Conservation (phyloP, 2,797 vertebrate genomes). For the Sardinella longiceps region DNA sequence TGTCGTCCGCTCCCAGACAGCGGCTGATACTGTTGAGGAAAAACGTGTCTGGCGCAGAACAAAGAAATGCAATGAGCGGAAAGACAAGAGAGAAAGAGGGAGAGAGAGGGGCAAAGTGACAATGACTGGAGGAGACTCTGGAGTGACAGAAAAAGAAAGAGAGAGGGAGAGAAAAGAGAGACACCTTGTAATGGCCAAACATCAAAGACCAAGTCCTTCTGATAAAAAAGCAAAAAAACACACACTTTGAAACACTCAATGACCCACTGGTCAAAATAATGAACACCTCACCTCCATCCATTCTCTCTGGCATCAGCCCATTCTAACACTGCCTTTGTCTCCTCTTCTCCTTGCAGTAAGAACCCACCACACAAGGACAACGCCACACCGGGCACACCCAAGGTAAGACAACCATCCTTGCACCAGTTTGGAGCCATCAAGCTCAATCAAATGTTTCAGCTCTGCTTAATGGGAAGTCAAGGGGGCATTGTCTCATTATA, state of each 20-base stretch:
- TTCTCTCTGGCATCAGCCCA: not conserved
- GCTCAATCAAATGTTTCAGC: not conserved
- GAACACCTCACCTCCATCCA: not conserved
- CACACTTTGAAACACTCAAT: not conserved
- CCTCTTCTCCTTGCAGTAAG: slow-evolving; percentile 80
- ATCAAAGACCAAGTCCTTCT: slow-evolving; percentile 3
- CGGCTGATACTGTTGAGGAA: slow-evolving; percentile 2
- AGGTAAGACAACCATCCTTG: slow-evolving; percentile 77
- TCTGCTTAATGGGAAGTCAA: slow-evolving; percentile 47
- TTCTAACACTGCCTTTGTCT: slow-evolving; percentile 8
- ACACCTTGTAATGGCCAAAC: not conserved
- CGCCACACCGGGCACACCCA: slow-evolving; percentile 90
- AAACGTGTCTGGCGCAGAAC: slow-evolving; percentile 18
- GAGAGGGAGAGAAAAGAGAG: not conserved
- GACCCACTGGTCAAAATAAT: not conserved
- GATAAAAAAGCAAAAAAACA: not conserved
- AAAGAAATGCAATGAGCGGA: slow-evolving; percentile 12
- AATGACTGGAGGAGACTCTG: not conserved
- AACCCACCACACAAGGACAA: slow-evolving; percentile 90
- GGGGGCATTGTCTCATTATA: slow-evolving; percentile 42
- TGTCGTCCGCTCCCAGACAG: slow-evolving; percentile 15
- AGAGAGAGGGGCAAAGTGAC: not conserved
- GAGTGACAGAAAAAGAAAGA: not conserved
- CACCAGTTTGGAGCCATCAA: slow-evolving; percentile 6
- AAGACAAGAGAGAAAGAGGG: not conserved